Base-by-base conservation (phyloP, 2,797 vertebrate genomes). In the Erethizon dorsatum region DNA sequence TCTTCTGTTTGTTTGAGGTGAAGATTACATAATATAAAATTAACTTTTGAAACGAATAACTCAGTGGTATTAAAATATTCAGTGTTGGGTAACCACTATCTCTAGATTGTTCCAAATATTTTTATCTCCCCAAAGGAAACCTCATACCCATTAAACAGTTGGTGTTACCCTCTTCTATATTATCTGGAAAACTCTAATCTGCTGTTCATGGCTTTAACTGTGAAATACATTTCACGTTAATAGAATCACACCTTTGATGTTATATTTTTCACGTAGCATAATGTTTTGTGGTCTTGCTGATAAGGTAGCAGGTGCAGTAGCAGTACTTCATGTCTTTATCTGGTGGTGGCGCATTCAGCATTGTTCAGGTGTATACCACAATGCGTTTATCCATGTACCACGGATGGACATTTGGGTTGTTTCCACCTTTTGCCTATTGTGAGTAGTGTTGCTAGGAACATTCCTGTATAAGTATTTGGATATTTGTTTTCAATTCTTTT, bases 1-100 rank as follows among this genome's bases (percentile, higher is more conserved):
- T 50, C 75, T 93, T 69, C 93, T 82, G 52, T 61, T 88, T 90
- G 56, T 91, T 84, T 87, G 69, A 77, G 33, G 22, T 86, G 56
- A 71, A 96, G 78, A 71, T 82, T 77, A 80, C 26, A 75, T 37
- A 71, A 45, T 28, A 94, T 24, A 82, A 33, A 93, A 82, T 88
- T 69, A 82, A 50, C 37, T 82, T 92, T 96, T 28, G 78, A 92
- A 96, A 33, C 61, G 26, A 94, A 9, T 84, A 75, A 77, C 78
- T 86, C 28, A 65, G 18, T 90, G 86, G 9, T 12, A 57, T 88
- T 47, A 59, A 93, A 37, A 83, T 82, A 57, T 73, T 94, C 11
- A 94, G 65, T 93, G 31, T 73, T 88, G 12, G 95, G 9, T n/a
- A 33, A 56, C 54, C 1, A 54, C 45, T 15, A 57, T 22, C 4